Evolutionary conservation across 1,140 invertebrate species (phyloP).

Genomic region (Habropoda laboriosa): DNA sequence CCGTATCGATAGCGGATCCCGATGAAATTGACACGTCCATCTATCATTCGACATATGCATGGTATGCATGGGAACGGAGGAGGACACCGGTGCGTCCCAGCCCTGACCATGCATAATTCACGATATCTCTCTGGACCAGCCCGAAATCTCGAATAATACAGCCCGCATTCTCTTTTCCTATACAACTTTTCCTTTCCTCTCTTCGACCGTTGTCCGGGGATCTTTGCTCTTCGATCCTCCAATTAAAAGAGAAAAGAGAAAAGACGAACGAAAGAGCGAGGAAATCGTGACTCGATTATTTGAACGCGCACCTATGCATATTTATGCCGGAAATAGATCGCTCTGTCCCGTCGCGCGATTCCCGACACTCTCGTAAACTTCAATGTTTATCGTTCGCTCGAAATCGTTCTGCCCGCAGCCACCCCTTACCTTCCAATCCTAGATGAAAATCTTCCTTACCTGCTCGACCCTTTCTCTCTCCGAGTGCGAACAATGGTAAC

Average conservation of each 20-base stretch:
- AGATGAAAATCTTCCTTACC: slow-evolving; percentile 51
- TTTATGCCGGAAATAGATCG: slow-evolving; percentile 34
- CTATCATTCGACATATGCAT: slow-evolving; percentile 70
- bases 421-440: not conserved
- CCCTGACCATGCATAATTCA: slow-evolving; percentile 50
- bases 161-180: slow-evolving; percentile 46
- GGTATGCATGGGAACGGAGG: slow-evolving; percentile 68
- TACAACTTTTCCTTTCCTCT: not conserved
- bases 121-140: slow-evolving; percentile 57
- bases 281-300: not conserved
- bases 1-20: slow-evolving; percentile 64
- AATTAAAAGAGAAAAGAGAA: too few species aligned
- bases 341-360: not conserved
- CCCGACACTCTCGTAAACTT: slow-evolving; percentile 51
- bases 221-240: too few species aligned
- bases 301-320: slow-evolving; percentile 15
- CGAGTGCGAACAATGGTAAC: too few species aligned
- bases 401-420: slow-evolving; percentile 26
- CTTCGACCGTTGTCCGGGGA: not conserved
- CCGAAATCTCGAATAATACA: slow-evolving; percentile 77
- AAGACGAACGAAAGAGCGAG: too few species aligned
- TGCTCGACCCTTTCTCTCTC: not conserved
- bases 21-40: slow-evolving; percentile 75
- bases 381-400: slow-evolving; percentile 49
- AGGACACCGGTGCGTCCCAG: slow-evolving; percentile 43